phyloP scores from a whole-genome alignment of 2,888 invertebrate species.

The Plutella xylostella region DNA sequence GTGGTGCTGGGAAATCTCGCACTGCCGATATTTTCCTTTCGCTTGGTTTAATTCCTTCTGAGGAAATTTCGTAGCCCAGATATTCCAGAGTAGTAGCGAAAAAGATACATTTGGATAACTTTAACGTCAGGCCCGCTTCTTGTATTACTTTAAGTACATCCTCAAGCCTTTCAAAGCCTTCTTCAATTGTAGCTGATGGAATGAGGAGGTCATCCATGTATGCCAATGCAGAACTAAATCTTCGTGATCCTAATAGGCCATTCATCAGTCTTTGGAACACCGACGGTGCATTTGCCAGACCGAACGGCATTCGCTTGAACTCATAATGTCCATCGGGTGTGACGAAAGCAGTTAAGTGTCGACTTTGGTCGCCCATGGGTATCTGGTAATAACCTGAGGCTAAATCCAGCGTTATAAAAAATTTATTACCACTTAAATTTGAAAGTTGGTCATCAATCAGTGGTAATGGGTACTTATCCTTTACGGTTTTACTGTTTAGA shows the following conservation, averaged over 20 bases:
- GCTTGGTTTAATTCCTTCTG: not conserved
- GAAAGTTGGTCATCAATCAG: constrained; percentile 4
- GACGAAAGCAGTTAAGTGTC: not conserved
- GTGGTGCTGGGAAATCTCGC: not conserved
- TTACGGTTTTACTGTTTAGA: constrained; percentile 10
- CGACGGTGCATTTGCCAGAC: not conserved
- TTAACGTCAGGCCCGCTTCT: not conserved
- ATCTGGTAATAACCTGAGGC: not conserved
- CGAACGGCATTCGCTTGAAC: not conserved
- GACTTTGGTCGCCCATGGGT: no score
- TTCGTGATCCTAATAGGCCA: not conserved
- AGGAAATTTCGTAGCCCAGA: constrained; percentile 1
- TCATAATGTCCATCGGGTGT: constrained; percentile 1
- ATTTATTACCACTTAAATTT: constrained; percentile 1
- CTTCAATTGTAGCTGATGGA: not conserved
- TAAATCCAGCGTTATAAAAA: not conserved
- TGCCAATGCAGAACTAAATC: not conserved
- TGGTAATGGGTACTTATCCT: constrained; percentile 3
- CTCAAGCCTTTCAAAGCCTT: not conserved
- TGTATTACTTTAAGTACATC: not conserved
- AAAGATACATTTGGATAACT: not conserved
- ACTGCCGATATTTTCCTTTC: not conserved
- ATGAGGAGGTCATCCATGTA: constrained; percentile 4
- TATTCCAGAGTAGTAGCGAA: not conserved
- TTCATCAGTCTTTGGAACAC: not conserved